These are phyloP conservation scores for Periophthalmus magnuspinnatus DNA, from an alignment of 2,797 vertebrate species.

Conservation along the genomic window DNA sequence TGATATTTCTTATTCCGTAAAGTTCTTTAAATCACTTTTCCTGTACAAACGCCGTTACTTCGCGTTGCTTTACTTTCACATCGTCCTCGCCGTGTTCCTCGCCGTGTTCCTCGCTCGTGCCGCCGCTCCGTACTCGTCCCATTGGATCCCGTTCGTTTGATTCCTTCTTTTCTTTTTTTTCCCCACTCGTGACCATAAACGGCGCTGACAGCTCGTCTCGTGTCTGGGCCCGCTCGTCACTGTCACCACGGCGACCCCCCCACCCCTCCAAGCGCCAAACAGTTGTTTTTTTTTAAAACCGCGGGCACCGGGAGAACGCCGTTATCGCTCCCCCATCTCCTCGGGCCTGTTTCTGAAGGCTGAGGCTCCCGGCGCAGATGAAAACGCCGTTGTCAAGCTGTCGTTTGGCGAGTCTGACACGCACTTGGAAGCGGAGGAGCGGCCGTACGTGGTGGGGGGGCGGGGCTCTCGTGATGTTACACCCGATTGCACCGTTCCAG, in stretches of 20 bases:
- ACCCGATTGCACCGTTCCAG: conserved; percentile 59
- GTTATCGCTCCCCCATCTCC: conserved; percentile 50
- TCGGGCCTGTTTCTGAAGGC: conserved; percentile 26
- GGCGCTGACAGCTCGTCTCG: conserved; percentile 69
- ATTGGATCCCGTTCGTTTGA: conserved; percentile 64
- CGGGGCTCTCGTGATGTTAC: conserved; percentile 64
- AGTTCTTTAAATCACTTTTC: no score
- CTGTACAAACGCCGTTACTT: no score
- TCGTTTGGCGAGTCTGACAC: conserved; percentile 62
- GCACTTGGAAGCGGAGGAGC: conserved; percentile 64
- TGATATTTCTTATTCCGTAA: no score
- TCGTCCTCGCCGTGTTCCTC: no score
- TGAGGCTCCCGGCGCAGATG: conserved; percentile 61
- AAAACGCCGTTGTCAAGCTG: conserved; percentile 67
- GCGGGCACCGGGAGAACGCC: conserved; percentile 62
- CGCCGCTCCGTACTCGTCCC: conserved; percentile 39
- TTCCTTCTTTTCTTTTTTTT: conserved; percentile 44
- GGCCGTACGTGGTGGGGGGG: conserved; percentile 41
- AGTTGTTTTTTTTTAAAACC: no score
- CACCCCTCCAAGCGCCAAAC: conserved; percentile 67
- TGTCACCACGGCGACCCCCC: conserved; percentile 69
- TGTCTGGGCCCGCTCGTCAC: conserved; percentile 65
- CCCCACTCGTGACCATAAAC: conserved; percentile 69
- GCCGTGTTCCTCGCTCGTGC: background rate
- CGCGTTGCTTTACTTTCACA: no score